These are phyloP conservation scores for Bilobella aurantiaca DNA, from an alignment of 1,140 invertebrate genomes.

Conservation along the genomic window DNA sequence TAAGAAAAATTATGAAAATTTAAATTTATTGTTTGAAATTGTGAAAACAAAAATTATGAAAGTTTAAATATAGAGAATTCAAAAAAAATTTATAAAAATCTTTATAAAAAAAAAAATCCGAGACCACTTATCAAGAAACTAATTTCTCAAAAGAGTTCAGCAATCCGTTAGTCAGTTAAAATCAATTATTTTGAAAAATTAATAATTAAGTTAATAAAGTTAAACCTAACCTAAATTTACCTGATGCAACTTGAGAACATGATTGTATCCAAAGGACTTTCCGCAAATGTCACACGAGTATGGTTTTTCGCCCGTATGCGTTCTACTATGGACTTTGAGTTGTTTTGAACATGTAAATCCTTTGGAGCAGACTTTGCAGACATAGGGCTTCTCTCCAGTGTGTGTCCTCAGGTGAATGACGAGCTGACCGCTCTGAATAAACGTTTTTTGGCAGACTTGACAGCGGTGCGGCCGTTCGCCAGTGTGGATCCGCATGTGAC, in stretches of 20 bases:
- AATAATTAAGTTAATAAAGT: too few relatives aligned
- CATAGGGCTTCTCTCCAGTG: conserved; percentile 84
- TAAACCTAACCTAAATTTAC: too few relatives aligned
- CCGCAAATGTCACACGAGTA: conserved; percentile 65
- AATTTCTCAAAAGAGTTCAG: too few relatives aligned
- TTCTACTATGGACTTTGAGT: conserved; percentile 72
- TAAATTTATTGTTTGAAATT: too few relatives aligned
- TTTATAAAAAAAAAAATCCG: too few relatives aligned
- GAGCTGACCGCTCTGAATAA: conserved; percentile 71
- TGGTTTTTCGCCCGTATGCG: conserved; percentile 71
- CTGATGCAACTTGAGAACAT: conserved; percentile 68
- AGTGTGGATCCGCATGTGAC: conserved; percentile 75
- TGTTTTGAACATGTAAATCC: conserved; percentile 84
- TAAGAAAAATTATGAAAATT: too few relatives aligned
- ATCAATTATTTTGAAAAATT: too few relatives aligned
- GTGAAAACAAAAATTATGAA: too few relatives aligned
- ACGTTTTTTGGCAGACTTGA: conserved; percentile 71
- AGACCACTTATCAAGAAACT: too few relatives aligned
- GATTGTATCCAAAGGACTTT: conserved; percentile 77
- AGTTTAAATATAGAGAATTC: too few relatives aligned
- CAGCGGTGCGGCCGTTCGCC: conserved; percentile 74
- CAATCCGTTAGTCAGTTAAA: too few relatives aligned
- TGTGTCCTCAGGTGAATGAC: conserved; percentile 62
- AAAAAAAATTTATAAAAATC: too few relatives aligned
- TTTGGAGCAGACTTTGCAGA: conserved; percentile 54